phyloP scores from a whole-genome alignment of 2,797 vertebrate genomes.

The Distichodus sexfasciatus region DNA sequence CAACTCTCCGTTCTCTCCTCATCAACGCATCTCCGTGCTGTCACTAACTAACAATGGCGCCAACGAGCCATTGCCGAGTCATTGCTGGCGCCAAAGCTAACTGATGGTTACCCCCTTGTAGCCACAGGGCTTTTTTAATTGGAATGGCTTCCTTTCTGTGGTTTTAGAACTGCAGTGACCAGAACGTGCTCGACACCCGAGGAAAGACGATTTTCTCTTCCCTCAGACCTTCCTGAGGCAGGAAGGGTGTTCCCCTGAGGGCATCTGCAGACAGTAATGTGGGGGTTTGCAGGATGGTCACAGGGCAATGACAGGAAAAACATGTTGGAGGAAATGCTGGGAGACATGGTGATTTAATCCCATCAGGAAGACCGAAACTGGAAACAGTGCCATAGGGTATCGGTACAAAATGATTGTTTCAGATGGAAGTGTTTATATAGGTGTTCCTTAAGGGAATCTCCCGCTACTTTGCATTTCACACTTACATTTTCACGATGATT shows the following conservation, averaged over 20 bases:
- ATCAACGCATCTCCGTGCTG: conserved; percentile 22
- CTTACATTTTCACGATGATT: too few species aligned
- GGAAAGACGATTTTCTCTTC: conserved; percentile 4
- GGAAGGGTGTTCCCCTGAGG: conserved; percentile 20
- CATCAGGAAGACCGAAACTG: conserved; percentile 22
- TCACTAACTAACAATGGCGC: conserved; percentile 40
- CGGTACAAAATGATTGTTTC: background rate
- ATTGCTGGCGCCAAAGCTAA: background rate
- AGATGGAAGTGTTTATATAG: background rate
- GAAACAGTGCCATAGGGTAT: background rate
- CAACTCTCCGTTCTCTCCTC: conserved; percentile 21
- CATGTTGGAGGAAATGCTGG: conserved; percentile 33
- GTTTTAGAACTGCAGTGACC: conserved; percentile 28
- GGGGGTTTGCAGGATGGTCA: background rate
- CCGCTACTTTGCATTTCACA: conserved; percentile 1
- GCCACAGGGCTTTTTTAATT: conserved; percentile 37
- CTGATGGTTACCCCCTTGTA: background rate
- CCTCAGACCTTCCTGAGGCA: conserved; percentile 17
- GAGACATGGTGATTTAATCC: conserved; percentile 43
- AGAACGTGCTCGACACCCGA: conserved; percentile 6
- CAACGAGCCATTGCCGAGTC: background rate
- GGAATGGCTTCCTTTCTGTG: conserved; percentile 32
- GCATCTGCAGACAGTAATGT: conserved; percentile 17
- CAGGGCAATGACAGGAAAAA: conserved; percentile 18
- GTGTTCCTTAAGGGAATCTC: background rate